A percentile compares a stretch with the other conserved stretches of the same genome.
Evolutionary conservation across 2,797 vertebrate species (phyloP).

Genomic region (Syndactyla subalaris): DNA sequence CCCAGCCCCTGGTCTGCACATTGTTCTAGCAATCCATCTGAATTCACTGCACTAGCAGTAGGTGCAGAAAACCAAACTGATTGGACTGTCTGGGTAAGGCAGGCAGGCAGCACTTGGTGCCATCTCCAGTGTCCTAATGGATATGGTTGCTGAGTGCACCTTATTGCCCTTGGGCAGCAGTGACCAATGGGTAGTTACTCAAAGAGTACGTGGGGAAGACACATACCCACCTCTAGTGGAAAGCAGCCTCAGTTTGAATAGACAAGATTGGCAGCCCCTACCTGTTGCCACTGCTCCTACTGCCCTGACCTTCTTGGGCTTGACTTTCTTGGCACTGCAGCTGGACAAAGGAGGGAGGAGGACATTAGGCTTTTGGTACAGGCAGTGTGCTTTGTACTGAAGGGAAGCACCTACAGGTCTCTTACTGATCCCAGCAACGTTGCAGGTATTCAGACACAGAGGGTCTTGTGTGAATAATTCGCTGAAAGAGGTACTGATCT

Average conservation of each 20-base stretch:
- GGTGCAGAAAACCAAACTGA: not conserved
- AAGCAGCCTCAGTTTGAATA: not conserved
- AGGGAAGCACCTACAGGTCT: not conserved
- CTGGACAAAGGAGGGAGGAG: not conserved
- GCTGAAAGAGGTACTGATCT: not conserved
- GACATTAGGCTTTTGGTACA: not conserved
- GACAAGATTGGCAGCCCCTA: not conserved
- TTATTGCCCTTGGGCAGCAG: not conserved
- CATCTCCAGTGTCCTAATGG: not conserved
- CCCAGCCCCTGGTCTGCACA: rapidly evolving
- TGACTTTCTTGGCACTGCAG: not conserved
- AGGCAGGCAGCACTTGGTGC: not conserved
- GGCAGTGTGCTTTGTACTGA: not conserved
- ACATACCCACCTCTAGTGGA: not conserved
- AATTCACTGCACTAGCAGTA: not conserved
- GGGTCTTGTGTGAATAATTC: not conserved
- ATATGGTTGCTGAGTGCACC: not conserved
- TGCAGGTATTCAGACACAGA: not conserved
- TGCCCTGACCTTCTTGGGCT: not conserved
- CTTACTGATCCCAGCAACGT: not conserved
- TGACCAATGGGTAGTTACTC: not conserved
- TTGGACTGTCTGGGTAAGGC: not conserved
- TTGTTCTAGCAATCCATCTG: not conserved
- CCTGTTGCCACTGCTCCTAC: not conserved
- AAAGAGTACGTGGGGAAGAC: not conserved